A percentile compares a stretch with the other conserved stretches of the same genome.
Conservation (phyloP, 2,797 vertebrate species). For the Dipus sagitta region DNA sequence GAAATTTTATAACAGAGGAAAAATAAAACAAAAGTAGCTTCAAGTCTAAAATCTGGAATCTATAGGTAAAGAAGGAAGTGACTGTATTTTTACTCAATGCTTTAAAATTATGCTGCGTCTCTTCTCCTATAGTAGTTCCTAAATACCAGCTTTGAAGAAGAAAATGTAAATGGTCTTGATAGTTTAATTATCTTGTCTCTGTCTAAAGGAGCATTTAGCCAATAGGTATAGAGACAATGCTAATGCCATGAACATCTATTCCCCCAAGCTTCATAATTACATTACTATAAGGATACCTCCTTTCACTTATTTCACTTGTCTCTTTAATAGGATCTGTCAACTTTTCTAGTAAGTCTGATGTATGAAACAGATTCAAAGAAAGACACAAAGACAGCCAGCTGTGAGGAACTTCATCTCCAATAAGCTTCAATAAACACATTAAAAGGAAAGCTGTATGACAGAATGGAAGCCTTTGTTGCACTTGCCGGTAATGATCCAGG, state of each 20-base stretch:
- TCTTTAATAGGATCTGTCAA: conserved; percentile 67
- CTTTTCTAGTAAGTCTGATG: conserved; percentile 59
- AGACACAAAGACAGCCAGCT: conserved; percentile 74
- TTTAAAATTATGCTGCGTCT: background rate
- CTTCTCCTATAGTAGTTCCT: background rate
- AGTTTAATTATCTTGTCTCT: conserved; percentile 39
- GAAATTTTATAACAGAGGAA: background rate
- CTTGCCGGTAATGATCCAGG: conserved; percentile 64
- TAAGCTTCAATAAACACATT: conserved; percentile 71
- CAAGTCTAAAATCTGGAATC: conserved; percentile 56
- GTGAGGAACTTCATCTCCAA: conserved; percentile 73
- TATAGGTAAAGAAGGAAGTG: conserved; percentile 51
- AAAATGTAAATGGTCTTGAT: background rate
- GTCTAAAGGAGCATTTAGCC: conserved; percentile 52
- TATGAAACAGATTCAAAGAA: conserved; percentile 54
- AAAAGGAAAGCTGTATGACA: conserved; percentile 48
- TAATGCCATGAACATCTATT: background rate
- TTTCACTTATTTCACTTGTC: conserved; percentile 61
- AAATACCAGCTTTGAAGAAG: background rate
- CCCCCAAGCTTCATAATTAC: conserved; percentile 54
- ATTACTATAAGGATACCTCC: conserved; percentile 30
- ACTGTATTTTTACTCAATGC: background rate
- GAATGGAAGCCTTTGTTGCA: conserved; percentile 66
- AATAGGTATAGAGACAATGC: conserved; percentile 40
- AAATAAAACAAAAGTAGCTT: conserved; percentile 61